Conservation (phyloP, 2,888 invertebrate species). For the Augochlorella aurata region DNA sequence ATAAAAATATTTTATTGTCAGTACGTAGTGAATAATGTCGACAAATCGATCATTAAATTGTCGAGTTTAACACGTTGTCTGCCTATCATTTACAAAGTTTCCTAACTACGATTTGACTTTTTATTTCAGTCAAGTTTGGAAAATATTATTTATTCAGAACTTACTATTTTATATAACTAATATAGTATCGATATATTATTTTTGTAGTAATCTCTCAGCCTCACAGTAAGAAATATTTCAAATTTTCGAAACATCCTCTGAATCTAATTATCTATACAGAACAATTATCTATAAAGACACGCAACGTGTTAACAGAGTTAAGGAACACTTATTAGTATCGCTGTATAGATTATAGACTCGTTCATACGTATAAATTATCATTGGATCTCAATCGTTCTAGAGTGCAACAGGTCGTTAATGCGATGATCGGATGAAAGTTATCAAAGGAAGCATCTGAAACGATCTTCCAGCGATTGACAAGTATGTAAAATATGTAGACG, state of each 20-base stretch:
- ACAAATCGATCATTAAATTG: slow-evolving; percentile 44
- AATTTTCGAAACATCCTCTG: not conserved
- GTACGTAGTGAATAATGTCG: slow-evolving; percentile 48
- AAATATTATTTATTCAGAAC: not conserved
- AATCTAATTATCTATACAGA: not conserved
- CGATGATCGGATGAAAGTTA: not conserved
- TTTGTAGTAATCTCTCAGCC: slow-evolving; percentile 5
- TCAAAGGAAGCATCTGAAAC: not conserved
- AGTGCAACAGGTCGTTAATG: not conserved
- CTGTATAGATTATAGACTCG: slow-evolving; percentile 3
- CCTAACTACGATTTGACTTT: not conserved
- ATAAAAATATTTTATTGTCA: slow-evolving; percentile 56
- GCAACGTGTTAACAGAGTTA: slow-evolving; percentile 21
- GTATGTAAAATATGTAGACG: not conserved
- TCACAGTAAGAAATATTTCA: not conserved
- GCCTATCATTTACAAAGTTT: not conserved
- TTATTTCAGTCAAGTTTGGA: not conserved
- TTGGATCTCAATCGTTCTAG: slow-evolving; percentile 13
- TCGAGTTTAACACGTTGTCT: slow-evolving; percentile 40
- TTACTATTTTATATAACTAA: not conserved
- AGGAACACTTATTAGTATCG: slow-evolving; percentile 17
- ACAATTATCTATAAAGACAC: not conserved
- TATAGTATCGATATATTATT: slow-evolving; percentile 4
- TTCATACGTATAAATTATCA: slow-evolving; percentile 17
- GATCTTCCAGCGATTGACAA: slow-evolving; percentile 19